phyloP scores from a whole-genome alignment of 1,140 invertebrate species.

The Maniola jurtina region DNA sequence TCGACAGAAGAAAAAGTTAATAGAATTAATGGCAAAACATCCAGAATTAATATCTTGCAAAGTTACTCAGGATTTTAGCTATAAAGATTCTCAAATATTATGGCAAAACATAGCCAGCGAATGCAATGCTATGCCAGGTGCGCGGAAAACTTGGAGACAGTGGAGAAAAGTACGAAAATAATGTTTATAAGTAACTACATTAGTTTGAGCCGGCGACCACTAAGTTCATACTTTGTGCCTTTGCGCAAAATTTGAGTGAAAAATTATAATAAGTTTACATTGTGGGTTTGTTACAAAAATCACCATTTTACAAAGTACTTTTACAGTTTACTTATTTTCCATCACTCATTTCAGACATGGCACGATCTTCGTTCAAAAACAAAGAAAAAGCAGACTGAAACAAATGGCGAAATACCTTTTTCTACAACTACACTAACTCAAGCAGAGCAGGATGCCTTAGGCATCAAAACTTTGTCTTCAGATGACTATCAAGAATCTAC shows the following conservation, averaged over 20 bases:
- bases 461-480: conserved; percentile 43
- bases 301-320: background rate
- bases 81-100: conserved; percentile 57
- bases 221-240: too few species aligned
- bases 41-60: conserved; percentile 60
- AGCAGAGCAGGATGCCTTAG: conserved; percentile 53
- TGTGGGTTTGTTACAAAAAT: too few species aligned
- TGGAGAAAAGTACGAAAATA: conserved; percentile 60
- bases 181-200: conserved; percentile 12
- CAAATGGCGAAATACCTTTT: conserved; percentile 47
- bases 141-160: conserved; percentile 66
- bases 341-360: conserved; percentile 59
- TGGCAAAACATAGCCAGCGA: conserved; percentile 65
- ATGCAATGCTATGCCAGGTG: conserved; percentile 63
- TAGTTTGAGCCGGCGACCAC: conserved; percentile 2
- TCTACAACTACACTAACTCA: conserved; percentile 42
- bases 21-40: conserved; percentile 59
- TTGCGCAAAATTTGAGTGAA: too few species aligned
- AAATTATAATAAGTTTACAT: too few species aligned
- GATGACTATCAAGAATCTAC: conserved; percentile 43
- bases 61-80: conserved; percentile 57
- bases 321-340: conserved; percentile 14
- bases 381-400: conserved; percentile 53
- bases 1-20: conserved; percentile 64
- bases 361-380: conserved; percentile 63